A percentile compares a stretch with the other conserved stretches of the same genome.
Evolutionary conservation across 2,113 vertebrate genomes (phyloP).

Genomic region (Gymnogyps californianus): DNA sequence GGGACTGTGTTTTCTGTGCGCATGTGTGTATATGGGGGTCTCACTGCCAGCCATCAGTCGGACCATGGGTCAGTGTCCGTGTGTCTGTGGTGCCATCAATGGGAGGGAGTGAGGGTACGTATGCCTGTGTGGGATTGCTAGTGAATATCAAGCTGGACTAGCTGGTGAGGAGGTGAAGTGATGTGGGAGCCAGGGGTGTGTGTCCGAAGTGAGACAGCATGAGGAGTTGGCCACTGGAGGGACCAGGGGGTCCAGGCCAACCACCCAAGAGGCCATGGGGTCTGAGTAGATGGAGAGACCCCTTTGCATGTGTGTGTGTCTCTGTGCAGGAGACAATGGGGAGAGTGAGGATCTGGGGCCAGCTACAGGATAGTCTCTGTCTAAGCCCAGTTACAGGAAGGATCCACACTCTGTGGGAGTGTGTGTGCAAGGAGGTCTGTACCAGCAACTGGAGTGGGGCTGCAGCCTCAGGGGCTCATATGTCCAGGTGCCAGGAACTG

Average conservation of each 20-base stretch:
- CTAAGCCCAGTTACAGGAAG: background rate
- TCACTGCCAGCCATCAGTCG: background rate
- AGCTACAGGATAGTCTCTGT: background rate
- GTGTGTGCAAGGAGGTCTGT: background rate
- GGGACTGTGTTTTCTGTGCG: background rate
- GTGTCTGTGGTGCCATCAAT: background rate
- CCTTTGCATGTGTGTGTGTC: background rate
- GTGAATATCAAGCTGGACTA: background rate
- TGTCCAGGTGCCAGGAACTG: background rate
- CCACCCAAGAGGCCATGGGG: background rate
- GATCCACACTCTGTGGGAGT: background rate
- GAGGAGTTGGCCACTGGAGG: background rate
- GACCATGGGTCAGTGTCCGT: background rate
- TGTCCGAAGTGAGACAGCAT: background rate
- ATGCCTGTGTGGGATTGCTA: background rate
- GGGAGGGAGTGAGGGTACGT: background rate
- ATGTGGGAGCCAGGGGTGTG: background rate
- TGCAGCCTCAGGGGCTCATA: background rate
- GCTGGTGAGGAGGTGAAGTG: background rate
- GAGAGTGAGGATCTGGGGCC: background rate
- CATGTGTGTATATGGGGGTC: background rate
- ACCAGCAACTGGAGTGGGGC: background rate
- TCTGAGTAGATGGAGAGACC: background rate
- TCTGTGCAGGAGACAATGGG: background rate
- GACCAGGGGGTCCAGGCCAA: background rate